Evolutionary conservation across 2,113 vertebrate genomes (phyloP).

Genomic region (Micronycteris hirsuta): DNA sequence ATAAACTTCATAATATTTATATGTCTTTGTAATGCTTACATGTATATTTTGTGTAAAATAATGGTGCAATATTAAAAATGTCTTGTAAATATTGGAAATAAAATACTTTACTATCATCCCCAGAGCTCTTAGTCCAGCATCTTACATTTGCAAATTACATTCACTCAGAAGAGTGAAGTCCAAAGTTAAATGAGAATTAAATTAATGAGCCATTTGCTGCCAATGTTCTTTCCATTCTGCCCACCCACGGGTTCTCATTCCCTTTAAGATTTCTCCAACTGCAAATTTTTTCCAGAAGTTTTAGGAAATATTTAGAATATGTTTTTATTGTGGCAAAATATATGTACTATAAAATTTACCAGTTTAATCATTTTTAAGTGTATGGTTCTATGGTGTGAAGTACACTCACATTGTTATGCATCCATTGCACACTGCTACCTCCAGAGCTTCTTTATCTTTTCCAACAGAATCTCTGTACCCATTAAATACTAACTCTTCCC

Average conservation of each 20-base stretch:
- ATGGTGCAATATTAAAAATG: neutral
- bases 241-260: neutral
- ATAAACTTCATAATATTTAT: neutral
- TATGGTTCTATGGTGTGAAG: neutral
- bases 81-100: neutral
- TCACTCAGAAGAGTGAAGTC: constrained; percentile 16
- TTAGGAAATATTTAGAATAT: neutral
- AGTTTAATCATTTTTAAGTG: neutral
- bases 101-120: neutral
- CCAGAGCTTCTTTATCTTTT: neutral
- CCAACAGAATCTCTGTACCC: neutral
- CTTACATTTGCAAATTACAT: neutral
- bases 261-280: neutral
- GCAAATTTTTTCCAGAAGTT: neutral
- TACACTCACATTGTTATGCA: neutral
- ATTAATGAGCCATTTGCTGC: neutral
- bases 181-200: neutral
- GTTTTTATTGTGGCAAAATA: neutral
- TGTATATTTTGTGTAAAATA: neutral
- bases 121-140: neutral
- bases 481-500: neutral
- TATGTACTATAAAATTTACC: neutral
- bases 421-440: neutral
- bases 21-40: neutral
- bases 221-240: neutral